These are phyloP conservation scores for Siniperca chuatsi DNA, from an alignment of 2,113 vertebrate genomes.

Conservation along the genomic window DNA sequence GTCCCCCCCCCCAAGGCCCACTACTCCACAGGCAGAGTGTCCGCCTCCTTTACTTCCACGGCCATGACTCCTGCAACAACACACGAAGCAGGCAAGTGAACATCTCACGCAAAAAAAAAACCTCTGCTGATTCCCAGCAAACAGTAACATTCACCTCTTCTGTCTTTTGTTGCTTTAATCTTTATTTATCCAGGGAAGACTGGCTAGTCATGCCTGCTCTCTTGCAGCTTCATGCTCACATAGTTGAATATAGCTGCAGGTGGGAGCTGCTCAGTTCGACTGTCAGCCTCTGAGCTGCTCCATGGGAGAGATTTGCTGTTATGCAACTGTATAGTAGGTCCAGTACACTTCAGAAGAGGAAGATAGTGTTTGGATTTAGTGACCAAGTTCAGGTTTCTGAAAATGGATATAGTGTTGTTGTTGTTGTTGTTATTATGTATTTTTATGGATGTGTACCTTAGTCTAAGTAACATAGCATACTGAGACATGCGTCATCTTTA, in stretches of 20 bases:
- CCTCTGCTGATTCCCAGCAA: background rate
- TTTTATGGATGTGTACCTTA: background rate
- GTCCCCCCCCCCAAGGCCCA: constrained; percentile 87
- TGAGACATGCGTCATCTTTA: background rate
- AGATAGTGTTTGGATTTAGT: constrained; percentile 37
- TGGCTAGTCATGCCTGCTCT: background rate
- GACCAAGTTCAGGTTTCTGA: constrained; percentile 41
- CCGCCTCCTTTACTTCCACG: constrained; percentile 97
- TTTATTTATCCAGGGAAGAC: background rate
- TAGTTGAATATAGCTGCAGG: constrained; percentile 15
- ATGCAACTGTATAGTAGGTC: constrained; percentile 47
- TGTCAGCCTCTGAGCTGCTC: constrained; percentile 54
- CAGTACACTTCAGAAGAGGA: constrained; percentile 35
- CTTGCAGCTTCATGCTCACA: constrained; percentile 17
- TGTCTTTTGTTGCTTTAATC: constrained; percentile 4
- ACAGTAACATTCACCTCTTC: background rate
- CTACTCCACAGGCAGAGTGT: constrained; percentile 96
- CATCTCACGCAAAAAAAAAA: background rate
- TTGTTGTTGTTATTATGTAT: background rate
- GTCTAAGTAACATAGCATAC: background rate
- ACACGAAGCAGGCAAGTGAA: constrained; percentile 91
- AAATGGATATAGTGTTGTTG: background rate
- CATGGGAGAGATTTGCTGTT: constrained; percentile 43
- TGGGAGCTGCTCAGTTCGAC: constrained; percentile 35
- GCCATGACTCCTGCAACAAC: constrained; percentile 94